Percentiles rank a stretch among this genome's conserved stretches.
phyloP scores from a whole-genome alignment of 92 coral and sea anemone species.

The Parazoanthus darwini region DNA sequence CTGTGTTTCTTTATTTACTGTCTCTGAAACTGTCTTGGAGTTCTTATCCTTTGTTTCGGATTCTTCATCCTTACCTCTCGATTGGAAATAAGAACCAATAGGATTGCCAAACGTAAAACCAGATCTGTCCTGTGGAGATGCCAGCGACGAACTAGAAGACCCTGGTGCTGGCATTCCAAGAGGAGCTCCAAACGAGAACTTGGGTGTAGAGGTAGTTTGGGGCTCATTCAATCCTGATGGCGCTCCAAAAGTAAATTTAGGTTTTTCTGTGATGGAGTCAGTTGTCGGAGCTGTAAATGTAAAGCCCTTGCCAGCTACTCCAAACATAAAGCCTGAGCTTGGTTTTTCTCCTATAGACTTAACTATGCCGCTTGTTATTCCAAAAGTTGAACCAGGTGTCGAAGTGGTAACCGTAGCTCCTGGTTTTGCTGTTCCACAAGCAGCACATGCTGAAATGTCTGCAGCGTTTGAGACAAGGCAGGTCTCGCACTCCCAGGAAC shows the following conservation, averaged over 20 bases:
- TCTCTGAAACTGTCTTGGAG: not conserved
- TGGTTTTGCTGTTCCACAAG: slow-evolving; percentile 63
- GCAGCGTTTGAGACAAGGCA: slow-evolving; percentile 49
- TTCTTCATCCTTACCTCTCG: not conserved
- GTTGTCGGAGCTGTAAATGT: not conserved
- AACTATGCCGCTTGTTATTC: not conserved
- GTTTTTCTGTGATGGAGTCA: not conserved
- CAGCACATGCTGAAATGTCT: slow-evolving; percentile 46
- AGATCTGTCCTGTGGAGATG: slow-evolving; percentile 10
- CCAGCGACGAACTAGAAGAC: slow-evolving; percentile 1
- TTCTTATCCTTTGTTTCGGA: not conserved
- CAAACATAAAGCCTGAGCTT: slow-evolving; percentile 16
- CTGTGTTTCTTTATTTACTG: not conserved
- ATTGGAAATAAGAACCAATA: not conserved
- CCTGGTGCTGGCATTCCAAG: slow-evolving; percentile 35
- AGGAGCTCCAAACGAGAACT: slow-evolving; percentile 33
- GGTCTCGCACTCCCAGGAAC: slow-evolving; percentile 65
- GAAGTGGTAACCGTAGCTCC: slow-evolving; percentile 31
- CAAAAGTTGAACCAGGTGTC: slow-evolving; percentile 31
- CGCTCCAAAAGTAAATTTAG: slow-evolving; percentile 4
- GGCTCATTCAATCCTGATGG: not conserved
- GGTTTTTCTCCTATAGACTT: not conserved
- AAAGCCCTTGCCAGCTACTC: slow-evolving; percentile 21
- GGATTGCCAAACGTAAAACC: slow-evolving; percentile 21
- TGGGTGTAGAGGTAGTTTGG: not conserved